Evolutionary conservation across 2,113 vertebrate species (phyloP).

Genomic region (Agapornis roseicollis): DNA sequence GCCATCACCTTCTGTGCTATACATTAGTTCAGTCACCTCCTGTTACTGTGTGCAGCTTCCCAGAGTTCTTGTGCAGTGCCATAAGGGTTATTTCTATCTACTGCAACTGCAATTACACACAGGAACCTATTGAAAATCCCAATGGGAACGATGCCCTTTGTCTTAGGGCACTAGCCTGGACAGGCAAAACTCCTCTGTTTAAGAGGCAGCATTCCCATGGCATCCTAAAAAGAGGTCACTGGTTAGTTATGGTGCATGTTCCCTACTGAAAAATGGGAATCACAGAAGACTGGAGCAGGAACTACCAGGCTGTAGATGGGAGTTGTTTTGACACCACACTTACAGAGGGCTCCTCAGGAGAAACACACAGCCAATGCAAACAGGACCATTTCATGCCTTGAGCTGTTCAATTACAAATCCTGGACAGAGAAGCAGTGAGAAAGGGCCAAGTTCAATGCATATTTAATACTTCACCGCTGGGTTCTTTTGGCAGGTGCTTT

Average conservation of each 20-base stretch:
- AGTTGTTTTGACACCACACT: neutral
- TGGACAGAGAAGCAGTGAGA: neutral
- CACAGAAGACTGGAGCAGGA: neutral
- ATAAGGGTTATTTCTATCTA: neutral
- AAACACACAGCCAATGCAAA: neutral
- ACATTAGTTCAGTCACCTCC: neutral
- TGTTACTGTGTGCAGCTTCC: neutral
- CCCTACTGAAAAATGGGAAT: neutral
- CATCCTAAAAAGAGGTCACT: neutral
- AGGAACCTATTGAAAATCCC: neutral
- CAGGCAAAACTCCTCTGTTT: neutral
- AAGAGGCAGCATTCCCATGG: neutral
- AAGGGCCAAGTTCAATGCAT: neutral
- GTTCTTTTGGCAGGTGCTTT: neutral
- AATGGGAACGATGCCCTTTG: neutral
- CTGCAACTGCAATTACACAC: neutral
- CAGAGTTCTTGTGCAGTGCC: neutral
- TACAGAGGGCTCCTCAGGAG: neutral
- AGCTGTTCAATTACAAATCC: neutral
- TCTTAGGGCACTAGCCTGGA: neutral
- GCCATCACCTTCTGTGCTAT: fast-evolving
- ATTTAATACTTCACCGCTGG: neutral
- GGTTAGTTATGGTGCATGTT: neutral
- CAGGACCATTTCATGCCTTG: neutral
- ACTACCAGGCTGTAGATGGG: neutral